A percentile compares a stretch with the other conserved stretches of the same genome.
Evolutionary conservation across 2,888 invertebrate genomes (phyloP).

Genomic region (Lasioglossum malachurum): DNA sequence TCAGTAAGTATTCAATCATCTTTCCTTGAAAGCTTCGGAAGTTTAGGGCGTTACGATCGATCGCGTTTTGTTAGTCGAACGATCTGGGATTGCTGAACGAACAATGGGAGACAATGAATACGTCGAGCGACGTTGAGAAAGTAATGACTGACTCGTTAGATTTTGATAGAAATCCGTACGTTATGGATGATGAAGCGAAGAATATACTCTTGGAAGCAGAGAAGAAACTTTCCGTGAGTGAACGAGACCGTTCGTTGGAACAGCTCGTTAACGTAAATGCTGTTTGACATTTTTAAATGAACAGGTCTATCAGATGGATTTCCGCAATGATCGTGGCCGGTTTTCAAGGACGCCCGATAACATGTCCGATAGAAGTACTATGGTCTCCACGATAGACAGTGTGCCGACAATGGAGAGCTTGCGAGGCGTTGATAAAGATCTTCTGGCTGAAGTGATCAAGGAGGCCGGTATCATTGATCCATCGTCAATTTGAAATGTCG

Average conservation of each 20-base stretch:
- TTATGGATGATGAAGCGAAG: not conserved
- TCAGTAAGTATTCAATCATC: slow-evolving; percentile 12
- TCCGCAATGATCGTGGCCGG: not conserved
- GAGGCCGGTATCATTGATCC: slow-evolving; percentile 12
- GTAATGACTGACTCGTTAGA: not conserved
- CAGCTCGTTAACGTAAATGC: not conserved
- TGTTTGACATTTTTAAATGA: not conserved
- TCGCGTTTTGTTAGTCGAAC: slow-evolving; percentile 11
- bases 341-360: not conserved
- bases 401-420: not conserved
- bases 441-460: slow-evolving; percentile 5
- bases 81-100: slow-evolving; percentile 5
- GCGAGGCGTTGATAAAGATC: slow-evolving; percentile 4
- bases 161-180: slow-evolving; percentile 31
- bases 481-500: slow-evolving; percentile 28
- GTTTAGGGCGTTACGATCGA: not conserved
- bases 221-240: slow-evolving; percentile 23
- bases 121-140: not conserved
- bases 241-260: not conserved
- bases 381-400: not conserved
- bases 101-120: not conserved
- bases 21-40: not conserved
- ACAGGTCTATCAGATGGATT: not conserved
- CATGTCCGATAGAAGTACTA: not conserved
- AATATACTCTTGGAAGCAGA: slow-evolving; percentile 21